Evolutionary conservation across 2,797 vertebrate species (phyloP), one percentile per base, ranked within the genome.

Genomic region (Sylvilagus floridanus): DNA sequence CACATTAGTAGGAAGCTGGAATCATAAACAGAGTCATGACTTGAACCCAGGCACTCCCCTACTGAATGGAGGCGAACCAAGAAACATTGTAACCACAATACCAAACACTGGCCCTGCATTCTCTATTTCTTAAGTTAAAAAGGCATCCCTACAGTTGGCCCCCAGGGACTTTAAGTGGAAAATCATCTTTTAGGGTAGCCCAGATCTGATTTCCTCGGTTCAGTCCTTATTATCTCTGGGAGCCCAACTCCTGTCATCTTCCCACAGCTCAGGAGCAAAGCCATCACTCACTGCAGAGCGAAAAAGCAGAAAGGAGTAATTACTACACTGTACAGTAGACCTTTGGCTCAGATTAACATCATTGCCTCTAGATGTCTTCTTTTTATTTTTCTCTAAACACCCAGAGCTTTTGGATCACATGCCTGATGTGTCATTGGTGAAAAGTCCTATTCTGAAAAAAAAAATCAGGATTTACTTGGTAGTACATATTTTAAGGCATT

Each of bases 381-480:
- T 83, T 95, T 68, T 71, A 37, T 84, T 95, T 90, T 72, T 84
- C 90, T 83, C 83, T 79, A 86, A 96, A 94, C 32, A 71, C 72
- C 82, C 72, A 68, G 57, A 92, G 63, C 63, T 63, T 85, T 93
- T 95, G 42, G 69, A 94, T 17, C 16, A 26, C 42, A 65, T 85
- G 65, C 76, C 84, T 93, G 84, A 26, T 24, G 71, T 32, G 1
- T 63, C 65, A 86, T 89, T 62, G 57, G 72, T 77, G 50, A 92
- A 84, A 96, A 97, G 75, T 3, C 37, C 32, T 73, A 65, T 82
- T 90, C 82, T 93, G 84, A 75, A 95, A 90, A 91, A 91, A 86
- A 95, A 94, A 84, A 26, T 37, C 30, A 42, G 19, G 42, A 21
- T 30, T 76, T 54, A 68, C 32, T 62, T 32, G 60, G 19, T 54